A percentile compares a stretch with the other conserved stretches of the same genome.
phyloP scores from a whole-genome alignment of 2,888 invertebrate genomes.

The Odontocolon sp. region DNA sequence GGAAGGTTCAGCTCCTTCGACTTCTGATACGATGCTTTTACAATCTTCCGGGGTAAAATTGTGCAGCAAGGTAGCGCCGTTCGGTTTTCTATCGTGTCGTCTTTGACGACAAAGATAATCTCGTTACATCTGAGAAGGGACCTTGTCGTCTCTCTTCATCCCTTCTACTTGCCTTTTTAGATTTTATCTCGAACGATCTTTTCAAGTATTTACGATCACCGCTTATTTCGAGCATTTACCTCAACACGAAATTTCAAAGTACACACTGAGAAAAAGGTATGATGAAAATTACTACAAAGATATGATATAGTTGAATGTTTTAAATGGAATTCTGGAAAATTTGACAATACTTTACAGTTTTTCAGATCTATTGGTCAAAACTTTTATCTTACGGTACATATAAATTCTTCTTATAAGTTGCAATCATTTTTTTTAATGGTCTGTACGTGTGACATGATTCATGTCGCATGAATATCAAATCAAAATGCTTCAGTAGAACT shows the following conservation, averaged over 20 bases:
- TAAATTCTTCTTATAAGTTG: too few relatives aligned
- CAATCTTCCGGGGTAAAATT: neutral
- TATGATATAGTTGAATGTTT: too few relatives aligned
- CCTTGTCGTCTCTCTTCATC: neutral
- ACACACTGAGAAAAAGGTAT: too few relatives aligned
- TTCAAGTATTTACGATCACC: neutral
- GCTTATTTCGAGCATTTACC: neutral
- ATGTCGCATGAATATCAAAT: too few relatives aligned
- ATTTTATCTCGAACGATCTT: neutral
- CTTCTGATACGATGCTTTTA: neutral
- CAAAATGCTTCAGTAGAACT: too few relatives aligned
- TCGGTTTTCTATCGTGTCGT: neutral
- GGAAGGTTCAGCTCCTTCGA: neutral
- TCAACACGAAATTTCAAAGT: neutral
- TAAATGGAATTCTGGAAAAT: too few relatives aligned
- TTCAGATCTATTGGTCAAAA: too few relatives aligned
- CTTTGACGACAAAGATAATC: neutral
- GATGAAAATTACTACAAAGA: too few relatives aligned
- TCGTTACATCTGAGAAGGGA: conserved; percentile 3
- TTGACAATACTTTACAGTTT: too few relatives aligned
- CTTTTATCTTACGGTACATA: too few relatives aligned
- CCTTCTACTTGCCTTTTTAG: neutral
- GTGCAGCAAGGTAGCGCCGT: neutral
- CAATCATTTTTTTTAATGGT: too few relatives aligned
- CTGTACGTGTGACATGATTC: too few relatives aligned